Evolutionary conservation across 2,797 vertebrate species (phyloP).

Genomic region (Hapalemur alaotrensis): DNA sequence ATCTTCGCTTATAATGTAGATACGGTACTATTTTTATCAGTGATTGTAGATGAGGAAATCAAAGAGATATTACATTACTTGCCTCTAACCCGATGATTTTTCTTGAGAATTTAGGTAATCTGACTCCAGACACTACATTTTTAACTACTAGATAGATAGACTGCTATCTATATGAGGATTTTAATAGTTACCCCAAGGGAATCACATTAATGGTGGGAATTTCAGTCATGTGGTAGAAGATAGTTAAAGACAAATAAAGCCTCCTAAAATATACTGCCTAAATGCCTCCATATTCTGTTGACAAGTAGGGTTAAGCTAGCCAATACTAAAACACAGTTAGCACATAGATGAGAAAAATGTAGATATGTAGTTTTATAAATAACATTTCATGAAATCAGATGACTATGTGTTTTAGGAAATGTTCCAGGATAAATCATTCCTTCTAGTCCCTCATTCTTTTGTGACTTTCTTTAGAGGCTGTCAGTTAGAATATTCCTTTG

Average conservation of each 20-base stretch:
- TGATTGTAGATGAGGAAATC: conserved; percentile 1
- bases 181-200: neutral
- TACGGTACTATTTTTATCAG: neutral
- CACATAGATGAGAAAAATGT: neutral
- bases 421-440: neutral
- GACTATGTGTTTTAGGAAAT: neutral
- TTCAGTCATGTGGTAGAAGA: neutral
- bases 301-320: neutral
- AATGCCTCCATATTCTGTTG: neutral
- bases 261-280: neutral
- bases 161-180: neutral
- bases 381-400: neutral
- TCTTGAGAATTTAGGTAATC: conserved; percentile 4
- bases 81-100: neutral
- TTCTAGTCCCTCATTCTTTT: conserved; percentile 11
- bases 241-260: conserved; percentile 6
- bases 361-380: neutral
- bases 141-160: neutral
- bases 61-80: neutral
- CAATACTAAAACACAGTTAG: conserved; percentile 2
- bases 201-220: neutral
- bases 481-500: conserved; percentile 7
- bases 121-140: neutral
- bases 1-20: neutral
- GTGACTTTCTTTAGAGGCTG: conserved; percentile 2